phyloP scores from a whole-genome alignment of 2,113 vertebrate genomes.

The Heteronetta atricapilla region DNA sequence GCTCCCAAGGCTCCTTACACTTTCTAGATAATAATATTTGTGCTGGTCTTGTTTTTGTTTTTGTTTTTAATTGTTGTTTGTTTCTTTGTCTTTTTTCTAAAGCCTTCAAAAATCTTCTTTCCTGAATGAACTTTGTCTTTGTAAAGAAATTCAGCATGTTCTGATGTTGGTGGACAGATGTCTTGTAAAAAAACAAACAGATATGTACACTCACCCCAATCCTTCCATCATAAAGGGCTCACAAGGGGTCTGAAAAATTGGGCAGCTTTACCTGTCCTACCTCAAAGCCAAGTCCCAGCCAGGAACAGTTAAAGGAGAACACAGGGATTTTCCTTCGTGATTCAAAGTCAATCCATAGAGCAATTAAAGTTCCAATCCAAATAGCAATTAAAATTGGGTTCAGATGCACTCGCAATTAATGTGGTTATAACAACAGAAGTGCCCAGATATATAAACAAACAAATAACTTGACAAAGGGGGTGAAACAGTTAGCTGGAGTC shows the following conservation, averaged over 20 bases:
- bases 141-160: not conserved
- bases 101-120: not conserved
- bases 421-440: not conserved
- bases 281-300: not conserved
- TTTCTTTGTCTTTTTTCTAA: not conserved
- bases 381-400: not conserved
- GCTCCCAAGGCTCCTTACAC: not conserved
- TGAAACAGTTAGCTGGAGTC: not conserved
- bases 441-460: not conserved
- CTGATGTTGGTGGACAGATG: not conserved
- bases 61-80: too few species aligned
- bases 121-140: not conserved
- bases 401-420: not conserved
- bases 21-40: not conserved
- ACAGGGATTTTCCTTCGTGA: not conserved
- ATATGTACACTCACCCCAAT: not conserved
- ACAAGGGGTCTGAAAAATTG: not conserved
- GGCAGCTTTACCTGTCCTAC: not conserved
- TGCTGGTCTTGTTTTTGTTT: not conserved
- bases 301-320: not conserved
- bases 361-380: not conserved
- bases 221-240: not conserved
- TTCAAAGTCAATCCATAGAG: not conserved
- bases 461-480: fast-evolving
- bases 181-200: not conserved